Conservation (phyloP, 2,113 vertebrate species). For the Mola mola region DNA sequence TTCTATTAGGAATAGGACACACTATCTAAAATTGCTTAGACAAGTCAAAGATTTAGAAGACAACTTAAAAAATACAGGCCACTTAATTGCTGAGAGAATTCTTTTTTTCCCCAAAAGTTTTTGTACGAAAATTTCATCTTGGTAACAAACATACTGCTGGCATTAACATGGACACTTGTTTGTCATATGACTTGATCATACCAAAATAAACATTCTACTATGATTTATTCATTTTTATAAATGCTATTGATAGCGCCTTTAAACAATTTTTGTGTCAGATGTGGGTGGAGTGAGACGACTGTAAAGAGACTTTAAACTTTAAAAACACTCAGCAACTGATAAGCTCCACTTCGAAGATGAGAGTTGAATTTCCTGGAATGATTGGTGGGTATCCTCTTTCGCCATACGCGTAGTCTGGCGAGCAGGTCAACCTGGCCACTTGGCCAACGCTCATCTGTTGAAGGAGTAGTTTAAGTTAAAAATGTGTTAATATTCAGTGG, state of each 20-base stretch:
- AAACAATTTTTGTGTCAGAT: slow-evolving; percentile 30
- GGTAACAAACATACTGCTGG: not conserved
- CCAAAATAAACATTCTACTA: slow-evolving; percentile 4
- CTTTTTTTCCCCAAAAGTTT: not conserved
- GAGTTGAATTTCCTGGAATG: slow-evolving; percentile 90
- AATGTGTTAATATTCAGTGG: not conserved
- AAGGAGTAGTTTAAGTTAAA: not conserved
- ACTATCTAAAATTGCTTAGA: not conserved
- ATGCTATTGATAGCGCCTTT: slow-evolving; percentile 39
- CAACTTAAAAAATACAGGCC: not conserved
- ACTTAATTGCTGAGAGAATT: too few relatives aligned
- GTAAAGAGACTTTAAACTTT: slow-evolving; percentile 50
- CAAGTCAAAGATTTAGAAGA: not conserved
- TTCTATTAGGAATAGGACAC: too few relatives aligned
- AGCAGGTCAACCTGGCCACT: slow-evolving; percentile 88
- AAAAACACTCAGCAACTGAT: slow-evolving; percentile 83
- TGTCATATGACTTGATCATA: not conserved
- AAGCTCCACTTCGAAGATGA: slow-evolving; percentile 93
- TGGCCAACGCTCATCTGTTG: slow-evolving; percentile 92
- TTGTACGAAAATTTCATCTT: not conserved
- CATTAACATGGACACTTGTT: not conserved
- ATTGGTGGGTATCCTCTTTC: slow-evolving; percentile 83
- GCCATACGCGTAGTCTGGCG: slow-evolving; percentile 91
- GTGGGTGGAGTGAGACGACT: slow-evolving; percentile 39
- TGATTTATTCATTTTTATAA: slow-evolving; percentile 12